Evolutionary conservation across 2,888 invertebrate species (phyloP), one percentile per base, ranked within the genome.

Genomic region (Chrysotoxum bicinctum): DNA sequence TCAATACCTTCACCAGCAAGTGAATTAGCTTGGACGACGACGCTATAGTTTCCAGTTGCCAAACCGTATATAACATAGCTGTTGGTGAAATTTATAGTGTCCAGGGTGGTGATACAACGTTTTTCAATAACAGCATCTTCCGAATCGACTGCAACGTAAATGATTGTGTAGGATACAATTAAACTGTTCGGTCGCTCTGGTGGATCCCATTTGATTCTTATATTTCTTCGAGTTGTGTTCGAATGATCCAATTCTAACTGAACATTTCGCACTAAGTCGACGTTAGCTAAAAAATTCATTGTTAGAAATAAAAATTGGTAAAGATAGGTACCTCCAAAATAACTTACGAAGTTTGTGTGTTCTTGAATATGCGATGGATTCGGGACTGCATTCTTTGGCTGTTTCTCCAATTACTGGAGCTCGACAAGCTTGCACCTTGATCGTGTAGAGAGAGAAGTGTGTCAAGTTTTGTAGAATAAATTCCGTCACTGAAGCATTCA

Each of bases 101-200:
- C 94, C 19, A 93, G 92, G 45, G 94, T 93, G 1, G 95, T 93
- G n/a, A 96, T 94, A 90, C 98, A 98, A 70, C 89, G 93, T 90
- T 95, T 95, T 90, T 95, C 94, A 89, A 94, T 93, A 52, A 94
- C 94, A 78, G 95, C 95, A 30, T 95, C 93, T 68, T 94, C 93
- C 9, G 89, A 87, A 64, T 88, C 87, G 12, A 54, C 64, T n/a
- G 86, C 70, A 85, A 94, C 94, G 90, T 96, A 97, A 87, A 95
- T 94, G 69, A 98, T 95, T 85, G 95, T 94, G 92, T 98, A 99
- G 0, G 96, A 95, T 50, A 97, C 94, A 56, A 98, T 95, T 79
- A 96, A 93, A 2, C 99, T 98, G 91, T 99, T 99, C 0, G 99
- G 98, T 85, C 95, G 93, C 23, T 90, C 88, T 0, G 99, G 98